These are phyloP conservation scores for Xerus rutilus DNA, from an alignment of 2,797 vertebrate species.

Conservation along the genomic window DNA sequence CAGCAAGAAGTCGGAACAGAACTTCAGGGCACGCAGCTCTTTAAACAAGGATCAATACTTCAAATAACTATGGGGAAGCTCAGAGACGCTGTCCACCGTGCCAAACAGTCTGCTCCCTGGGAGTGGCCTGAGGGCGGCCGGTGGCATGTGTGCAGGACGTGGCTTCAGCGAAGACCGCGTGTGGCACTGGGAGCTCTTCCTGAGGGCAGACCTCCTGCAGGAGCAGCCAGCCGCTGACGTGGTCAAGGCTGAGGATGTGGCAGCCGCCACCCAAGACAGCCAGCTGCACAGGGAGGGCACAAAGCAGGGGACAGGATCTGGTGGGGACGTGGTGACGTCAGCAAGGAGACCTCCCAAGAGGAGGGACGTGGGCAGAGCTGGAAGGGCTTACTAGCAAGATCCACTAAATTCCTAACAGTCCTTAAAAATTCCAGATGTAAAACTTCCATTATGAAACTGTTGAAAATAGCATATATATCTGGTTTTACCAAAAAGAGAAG, in stretches of 20 bases:
- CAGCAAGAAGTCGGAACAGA: constrained; percentile 57
- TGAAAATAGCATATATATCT: constrained; percentile 81
- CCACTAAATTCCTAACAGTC: constrained; percentile 73
- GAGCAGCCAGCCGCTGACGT: too few relatives aligned
- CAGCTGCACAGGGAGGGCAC: accelerated
- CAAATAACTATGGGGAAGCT: neutral
- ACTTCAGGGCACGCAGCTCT: constrained; percentile 57
- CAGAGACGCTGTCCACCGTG: neutral
- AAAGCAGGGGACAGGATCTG: neutral
- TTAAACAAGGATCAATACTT: neutral
- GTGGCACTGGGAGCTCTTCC: too few relatives aligned
- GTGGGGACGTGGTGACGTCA: neutral
- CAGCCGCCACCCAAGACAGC: neutral
- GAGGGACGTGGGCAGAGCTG: neutral
- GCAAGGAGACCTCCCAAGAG: neutral
- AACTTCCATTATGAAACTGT: constrained; percentile 86
- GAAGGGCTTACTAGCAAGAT: constrained; percentile 62
- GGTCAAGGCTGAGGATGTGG: neutral
- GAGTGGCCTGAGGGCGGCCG: neutral
- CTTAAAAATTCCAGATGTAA: constrained; percentile 84
- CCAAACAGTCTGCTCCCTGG: neutral
- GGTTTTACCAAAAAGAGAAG: constrained; percentile 85
- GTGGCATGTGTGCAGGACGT: neutral
- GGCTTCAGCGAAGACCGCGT: neutral
- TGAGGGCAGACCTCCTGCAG: neutral